Evolutionary conservation across 2,113 vertebrate species (phyloP), one percentile per base, ranked within the genome.

Genomic region (Eidolon helvum): DNA sequence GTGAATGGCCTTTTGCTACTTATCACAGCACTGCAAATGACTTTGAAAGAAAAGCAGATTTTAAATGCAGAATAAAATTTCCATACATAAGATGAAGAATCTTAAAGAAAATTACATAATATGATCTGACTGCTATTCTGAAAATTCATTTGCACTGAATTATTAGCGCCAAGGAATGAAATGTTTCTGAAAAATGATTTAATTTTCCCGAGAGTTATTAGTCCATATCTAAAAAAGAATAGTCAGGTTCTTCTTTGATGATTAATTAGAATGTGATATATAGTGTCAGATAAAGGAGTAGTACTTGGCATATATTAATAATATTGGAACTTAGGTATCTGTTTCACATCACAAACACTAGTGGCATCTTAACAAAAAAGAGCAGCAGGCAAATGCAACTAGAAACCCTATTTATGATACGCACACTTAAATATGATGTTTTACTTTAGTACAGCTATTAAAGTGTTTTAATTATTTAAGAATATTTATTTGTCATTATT

Each of bases 121-220:
- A 90, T 68, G 77, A 87, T 98, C 95, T 95, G 79, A 87, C 96
- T 97, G 91, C 98, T 95, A 96, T 84, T 96, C 93, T 93, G 95
- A 97, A 98, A 98, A 98, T 98, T 95, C 87, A 98, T 98, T 98
- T 98, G 91, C 96, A 98, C 83, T 97, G 97, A 98, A 98, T 98
- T 98, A 98, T 98, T 98, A 98, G 95, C 89, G 97, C 97, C 95
- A 97, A 95, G 50, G 90, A 98, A 98, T 97, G 97, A 98, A 98
- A 98, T 98, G 95, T 97, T 98, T 98, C 97, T 98, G 98, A 98
- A 98, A 97, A 95, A 98, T 97, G 30, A 98, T 98, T 98, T 98
- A 98, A 98, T 98, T 98, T 98, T 94, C 91, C 57, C 59, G 63
- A 97, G 95, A 98, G 92, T 96, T 98, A 98, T 96, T 98, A 97